Base-by-base conservation (phyloP, 2,113 vertebrate species). In the Tachycineta bicolor region DNA sequence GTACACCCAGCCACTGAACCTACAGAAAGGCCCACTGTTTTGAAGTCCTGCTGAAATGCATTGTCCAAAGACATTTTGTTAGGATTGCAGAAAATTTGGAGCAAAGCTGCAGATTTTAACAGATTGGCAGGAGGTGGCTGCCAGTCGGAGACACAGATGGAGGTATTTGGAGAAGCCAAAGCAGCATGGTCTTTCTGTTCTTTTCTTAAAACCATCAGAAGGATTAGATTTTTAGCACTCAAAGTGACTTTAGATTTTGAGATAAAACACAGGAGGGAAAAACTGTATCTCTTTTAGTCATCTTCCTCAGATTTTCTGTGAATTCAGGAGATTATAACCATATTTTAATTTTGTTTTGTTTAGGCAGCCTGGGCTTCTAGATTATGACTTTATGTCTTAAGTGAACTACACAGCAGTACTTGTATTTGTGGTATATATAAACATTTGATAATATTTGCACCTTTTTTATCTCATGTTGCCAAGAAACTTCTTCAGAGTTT, bases 131-230 rank as follows among this genome's bases (percentile, higher is more conserved):
- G 82, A 79, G 93, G 33, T 70, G 47, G 29, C 75, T 96, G 82
- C 75, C 64, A 83, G 87, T 93, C 59, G 34, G 55, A 83, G 79
- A 83, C 78, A 76, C 87, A 96, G 83, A 82, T 97, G 89, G 91
- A 87, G 50, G 70, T 64, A 56, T 91, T 31, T 90, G 82, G 55
- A 95, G 70, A 88, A 93, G 63, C 55, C 87, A 89, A 78, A 96
- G 79, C 81, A 87, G 47, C 71, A 44, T 58, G 69, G 69, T 83
- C 79, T 95, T 93, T 86, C 88, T 77, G 70, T 96, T 92, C 71
- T 56, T 86, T 86, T 83, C 92, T 81, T 93, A 74, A 86, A 94
- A 70, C 50, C 34, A 60, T 91, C 58, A 87, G 50, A 90, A 92
- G 53, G 68, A 92, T 86, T 93, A 59, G 83, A 80, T 92, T 93